Evolutionary conservation across 2,888 invertebrate species (phyloP).

Genomic region (Amphipyra tragopoginis): DNA sequence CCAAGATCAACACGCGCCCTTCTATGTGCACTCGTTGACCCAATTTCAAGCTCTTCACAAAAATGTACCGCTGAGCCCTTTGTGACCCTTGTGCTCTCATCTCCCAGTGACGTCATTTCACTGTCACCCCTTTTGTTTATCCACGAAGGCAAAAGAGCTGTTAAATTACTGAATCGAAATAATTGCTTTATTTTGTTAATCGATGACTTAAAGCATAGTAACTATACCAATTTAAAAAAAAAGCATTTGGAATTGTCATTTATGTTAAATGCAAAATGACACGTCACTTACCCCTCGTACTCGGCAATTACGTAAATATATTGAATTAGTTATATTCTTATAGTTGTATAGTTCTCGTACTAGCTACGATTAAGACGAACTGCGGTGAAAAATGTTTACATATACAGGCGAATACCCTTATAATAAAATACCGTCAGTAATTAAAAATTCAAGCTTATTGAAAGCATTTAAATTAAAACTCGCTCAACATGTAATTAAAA

Average conservation of each 20-base stretch:
- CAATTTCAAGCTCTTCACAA: constrained; percentile 51
- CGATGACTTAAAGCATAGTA: not conserved
- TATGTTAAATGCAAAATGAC: not conserved
- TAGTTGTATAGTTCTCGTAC: too few species aligned
- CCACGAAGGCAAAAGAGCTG: constrained; percentile 2
- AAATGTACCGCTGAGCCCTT: constrained; percentile 50
- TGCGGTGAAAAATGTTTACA: too few species aligned
- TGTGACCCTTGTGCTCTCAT: constrained; percentile 38
- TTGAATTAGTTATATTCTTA: too few species aligned
- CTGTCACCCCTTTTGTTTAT: constrained; percentile 40
- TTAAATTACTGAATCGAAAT: constrained; percentile 6
- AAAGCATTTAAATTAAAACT: too few species aligned
- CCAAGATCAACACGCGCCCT: too few species aligned
- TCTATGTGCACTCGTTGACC: constrained; percentile 54
- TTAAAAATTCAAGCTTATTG: too few species aligned
- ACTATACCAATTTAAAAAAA: too few species aligned
- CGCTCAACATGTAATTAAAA: too few species aligned
- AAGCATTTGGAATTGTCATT: not conserved
- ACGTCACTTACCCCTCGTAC: not conserved
- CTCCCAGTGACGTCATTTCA: constrained; percentile 44
- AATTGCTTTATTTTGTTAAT: constrained; percentile 18
- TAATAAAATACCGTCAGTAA: too few species aligned
- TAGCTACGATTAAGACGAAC: too few species aligned
- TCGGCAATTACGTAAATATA: not conserved
- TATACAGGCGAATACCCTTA: too few species aligned